phyloP scores from a whole-genome alignment of 2,797 vertebrate species.

The Eulemur coronatus region DNA sequence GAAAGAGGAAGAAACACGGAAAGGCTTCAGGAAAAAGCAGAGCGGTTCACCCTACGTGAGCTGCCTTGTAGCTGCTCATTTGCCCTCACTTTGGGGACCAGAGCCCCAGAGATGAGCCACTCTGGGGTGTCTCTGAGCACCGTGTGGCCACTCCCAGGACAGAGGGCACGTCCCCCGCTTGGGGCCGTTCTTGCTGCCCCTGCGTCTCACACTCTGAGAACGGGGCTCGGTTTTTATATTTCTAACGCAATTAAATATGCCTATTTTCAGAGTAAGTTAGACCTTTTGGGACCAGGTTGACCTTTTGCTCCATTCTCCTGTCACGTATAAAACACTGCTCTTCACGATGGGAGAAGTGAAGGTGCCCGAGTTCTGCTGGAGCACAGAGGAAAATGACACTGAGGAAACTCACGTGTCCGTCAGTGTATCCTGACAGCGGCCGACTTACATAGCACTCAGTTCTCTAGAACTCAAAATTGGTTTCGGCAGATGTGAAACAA shows the following conservation, averaged over 20 bases:
- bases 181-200: not conserved
- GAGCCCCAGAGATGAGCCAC: not conserved
- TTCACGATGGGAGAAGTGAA: not conserved
- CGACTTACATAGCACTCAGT: not conserved
- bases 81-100: not conserved
- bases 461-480: not conserved
- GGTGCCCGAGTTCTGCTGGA: not conserved
- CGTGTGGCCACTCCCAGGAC: not conserved
- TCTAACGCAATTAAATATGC: not conserved
- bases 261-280: not conserved
- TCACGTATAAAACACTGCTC: not conserved
- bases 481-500: not conserved
- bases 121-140: not conserved
- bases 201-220: not conserved
- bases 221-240: not conserved
- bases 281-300: not conserved
- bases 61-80: not conserved
- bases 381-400: not conserved
- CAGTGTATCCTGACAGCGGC: not conserved
- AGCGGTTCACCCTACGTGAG: no score
- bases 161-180: fast-evolving
- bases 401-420: not conserved
- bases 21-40: not conserved
- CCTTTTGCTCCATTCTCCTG: not conserved
- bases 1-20: no score